phyloP scores from a whole-genome alignment of 2,113 vertebrate species.

The Tiliqua scincoides region DNA sequence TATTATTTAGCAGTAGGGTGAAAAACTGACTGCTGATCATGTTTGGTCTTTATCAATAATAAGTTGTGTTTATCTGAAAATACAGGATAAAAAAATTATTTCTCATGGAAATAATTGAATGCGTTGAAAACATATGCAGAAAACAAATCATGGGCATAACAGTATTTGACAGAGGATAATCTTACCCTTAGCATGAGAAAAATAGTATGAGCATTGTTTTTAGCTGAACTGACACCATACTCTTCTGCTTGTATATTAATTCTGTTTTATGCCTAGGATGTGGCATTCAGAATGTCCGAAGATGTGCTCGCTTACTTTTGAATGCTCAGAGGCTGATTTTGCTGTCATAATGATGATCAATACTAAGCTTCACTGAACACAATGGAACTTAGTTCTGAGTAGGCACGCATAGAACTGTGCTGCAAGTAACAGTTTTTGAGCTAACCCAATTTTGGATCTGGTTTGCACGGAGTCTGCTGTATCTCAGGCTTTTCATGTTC shows the following conservation, averaged over 20 bases:
- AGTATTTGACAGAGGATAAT: not conserved
- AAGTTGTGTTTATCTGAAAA: not conserved
- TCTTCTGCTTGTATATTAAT: not conserved
- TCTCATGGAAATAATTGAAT: conserved; percentile 1
- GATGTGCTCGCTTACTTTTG: not conserved
- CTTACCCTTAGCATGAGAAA: not conserved
- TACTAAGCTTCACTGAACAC: too few species aligned
- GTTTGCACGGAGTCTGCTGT: conserved; percentile 13
- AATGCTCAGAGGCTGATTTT: conserved; percentile 16
- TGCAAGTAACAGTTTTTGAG: not conserved
- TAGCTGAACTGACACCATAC: not conserved
- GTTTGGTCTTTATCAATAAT: not conserved
- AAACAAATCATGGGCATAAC: conserved; percentile 6
- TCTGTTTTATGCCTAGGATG: not conserved
- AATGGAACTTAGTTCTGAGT: too few species aligned
- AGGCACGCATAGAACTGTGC: too few species aligned
- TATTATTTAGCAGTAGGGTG: too few species aligned
- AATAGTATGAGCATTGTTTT: not conserved
- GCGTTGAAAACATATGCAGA: conserved; percentile 10
- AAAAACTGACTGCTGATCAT: not conserved
- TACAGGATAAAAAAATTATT: not conserved
- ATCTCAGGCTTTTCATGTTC: not conserved
- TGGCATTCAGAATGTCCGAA: not conserved
- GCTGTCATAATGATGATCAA: not conserved
- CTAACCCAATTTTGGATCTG: not conserved